These are phyloP conservation scores for Sebastes hopkinsi DNA, from an alignment of 2,797 vertebrate genomes.

Conservation along the genomic window DNA sequence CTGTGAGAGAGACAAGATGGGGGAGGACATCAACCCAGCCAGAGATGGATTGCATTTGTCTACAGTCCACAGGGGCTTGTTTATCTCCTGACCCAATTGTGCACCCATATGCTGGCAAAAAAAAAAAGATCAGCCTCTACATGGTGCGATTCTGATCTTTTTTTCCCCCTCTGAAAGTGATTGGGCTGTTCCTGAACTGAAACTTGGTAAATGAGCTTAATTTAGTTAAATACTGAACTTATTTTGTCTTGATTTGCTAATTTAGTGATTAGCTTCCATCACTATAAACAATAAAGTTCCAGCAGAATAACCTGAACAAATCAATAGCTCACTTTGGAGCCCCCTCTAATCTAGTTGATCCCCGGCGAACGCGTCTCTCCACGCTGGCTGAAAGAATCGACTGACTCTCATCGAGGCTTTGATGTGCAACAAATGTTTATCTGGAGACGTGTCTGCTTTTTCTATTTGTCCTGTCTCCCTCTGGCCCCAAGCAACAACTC, in stretches of 20 bases:
- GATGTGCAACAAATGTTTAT: constrained; percentile 65
- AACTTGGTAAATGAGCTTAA: not conserved
- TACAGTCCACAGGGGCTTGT: constrained; percentile 61
- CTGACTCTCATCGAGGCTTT: constrained; percentile 48
- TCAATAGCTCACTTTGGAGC: constrained; percentile 52
- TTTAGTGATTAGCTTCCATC: constrained; percentile 16
- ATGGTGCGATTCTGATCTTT: constrained; percentile 5
- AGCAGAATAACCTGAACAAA: constrained; percentile 14
- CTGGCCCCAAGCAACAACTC: constrained; percentile 44
- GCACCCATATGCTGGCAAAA: constrained; percentile 60
- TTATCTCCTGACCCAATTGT: constrained; percentile 75
- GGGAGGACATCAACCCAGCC: constrained; percentile 51
- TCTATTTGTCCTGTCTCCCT: constrained; percentile 19
- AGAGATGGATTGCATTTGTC: constrained; percentile 72
- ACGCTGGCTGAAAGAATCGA: constrained; percentile 38
- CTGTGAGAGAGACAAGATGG: constrained; percentile 52
- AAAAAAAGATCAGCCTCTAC: constrained; percentile 18
- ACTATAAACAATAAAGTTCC: constrained; percentile 13
- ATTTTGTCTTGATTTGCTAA: constrained; percentile 18
- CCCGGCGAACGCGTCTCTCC: constrained; percentile 10
- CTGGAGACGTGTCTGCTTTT: constrained; percentile 19
- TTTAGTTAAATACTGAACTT: not conserved
- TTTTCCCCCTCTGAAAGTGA: not conserved
- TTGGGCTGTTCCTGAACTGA: not conserved
- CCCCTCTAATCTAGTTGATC: constrained; percentile 63